phyloP scores from a whole-genome alignment of 2,888 invertebrate species.

The Drosophila pseudotakahashii region DNA sequence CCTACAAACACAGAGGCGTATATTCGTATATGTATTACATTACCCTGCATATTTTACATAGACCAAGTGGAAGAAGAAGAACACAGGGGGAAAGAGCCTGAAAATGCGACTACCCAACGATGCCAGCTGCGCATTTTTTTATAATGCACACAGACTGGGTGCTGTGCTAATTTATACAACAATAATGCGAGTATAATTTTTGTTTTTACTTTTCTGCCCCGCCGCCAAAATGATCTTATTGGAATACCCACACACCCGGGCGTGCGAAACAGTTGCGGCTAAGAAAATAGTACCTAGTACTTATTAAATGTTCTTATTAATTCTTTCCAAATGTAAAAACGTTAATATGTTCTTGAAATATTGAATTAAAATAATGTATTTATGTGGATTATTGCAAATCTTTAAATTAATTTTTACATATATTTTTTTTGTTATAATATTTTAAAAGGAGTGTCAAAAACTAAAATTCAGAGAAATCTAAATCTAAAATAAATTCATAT shows the following conservation, averaged over 20 bases:
- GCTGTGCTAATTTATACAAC: slow-evolving; percentile 50
- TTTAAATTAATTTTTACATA: too few species aligned
- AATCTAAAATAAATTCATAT: too few species aligned
- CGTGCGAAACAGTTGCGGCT: slow-evolving; percentile 11
- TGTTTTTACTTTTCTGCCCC: slow-evolving; percentile 48
- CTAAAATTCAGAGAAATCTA: too few species aligned
- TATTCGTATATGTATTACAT: slow-evolving; percentile 29
- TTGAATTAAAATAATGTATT: too few species aligned
- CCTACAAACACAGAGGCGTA: slow-evolving; percentile 14
- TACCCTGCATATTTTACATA: slow-evolving; percentile 43
- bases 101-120: slow-evolving; percentile 36
- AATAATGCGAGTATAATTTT: slow-evolving; percentile 50
- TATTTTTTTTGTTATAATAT: too few species aligned
- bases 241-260: slow-evolving; percentile 43
- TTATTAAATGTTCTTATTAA: not conserved
- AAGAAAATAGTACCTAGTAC: not conserved
- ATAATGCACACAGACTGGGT: slow-evolving; percentile 41
- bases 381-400: too few species aligned
- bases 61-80: slow-evolving; percentile 15
- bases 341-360: too few species aligned
- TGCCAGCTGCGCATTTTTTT: slow-evolving; percentile 48
- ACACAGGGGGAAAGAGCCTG: not conserved
- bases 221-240: slow-evolving; percentile 67
- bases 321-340: too few species aligned
- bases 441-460: too few species aligned